These are phyloP conservation scores for Chaunax sp. DNA, from an alignment of 2,797 vertebrate genomes.

Conservation along the genomic window DNA sequence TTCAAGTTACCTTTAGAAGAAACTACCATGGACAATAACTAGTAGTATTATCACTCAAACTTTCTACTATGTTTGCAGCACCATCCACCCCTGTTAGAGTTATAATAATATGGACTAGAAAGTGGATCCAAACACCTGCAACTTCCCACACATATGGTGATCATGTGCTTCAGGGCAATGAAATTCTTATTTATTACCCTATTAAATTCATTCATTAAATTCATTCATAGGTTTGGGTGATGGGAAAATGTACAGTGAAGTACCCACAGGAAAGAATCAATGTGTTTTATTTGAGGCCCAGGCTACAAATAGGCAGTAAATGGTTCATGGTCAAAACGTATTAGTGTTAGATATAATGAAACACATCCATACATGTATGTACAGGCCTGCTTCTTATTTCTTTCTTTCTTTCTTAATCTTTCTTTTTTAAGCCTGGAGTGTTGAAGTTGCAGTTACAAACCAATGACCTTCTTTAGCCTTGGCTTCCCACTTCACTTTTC, in stretches of 20 bases:
- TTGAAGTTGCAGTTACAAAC: constrained; percentile 27
- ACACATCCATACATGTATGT: neutral
- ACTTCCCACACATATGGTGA: constrained; percentile 23
- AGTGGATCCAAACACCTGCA: constrained; percentile 28
- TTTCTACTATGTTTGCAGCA: constrained; percentile 5
- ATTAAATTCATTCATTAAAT: constrained; percentile 50
- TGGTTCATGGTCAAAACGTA: neutral
- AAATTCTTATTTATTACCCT: constrained; percentile 28
- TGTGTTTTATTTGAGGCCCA: constrained; percentile 18
- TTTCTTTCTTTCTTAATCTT: neutral
- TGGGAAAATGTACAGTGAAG: constrained; percentile 25
- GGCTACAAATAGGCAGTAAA: constrained; percentile 11
- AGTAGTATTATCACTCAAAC: constrained; percentile 3
- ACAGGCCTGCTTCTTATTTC: neutral
- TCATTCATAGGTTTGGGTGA: constrained; percentile 25
- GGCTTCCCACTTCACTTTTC: constrained; percentile 37
- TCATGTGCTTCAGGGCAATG: constrained; percentile 16
- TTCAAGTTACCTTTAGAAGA: constrained; percentile 4
- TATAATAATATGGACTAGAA: neutral
- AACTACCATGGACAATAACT: neutral
- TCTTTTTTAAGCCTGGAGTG: constrained; percentile 10
- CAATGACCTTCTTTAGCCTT: constrained; percentile 18
- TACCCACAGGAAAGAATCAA: constrained; percentile 13
- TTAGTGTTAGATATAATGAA: too few relatives aligned
- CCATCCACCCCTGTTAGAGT: neutral